phyloP scores from a whole-genome alignment of 2,113 vertebrate genomes.

The Aramus guarauna region DNA sequence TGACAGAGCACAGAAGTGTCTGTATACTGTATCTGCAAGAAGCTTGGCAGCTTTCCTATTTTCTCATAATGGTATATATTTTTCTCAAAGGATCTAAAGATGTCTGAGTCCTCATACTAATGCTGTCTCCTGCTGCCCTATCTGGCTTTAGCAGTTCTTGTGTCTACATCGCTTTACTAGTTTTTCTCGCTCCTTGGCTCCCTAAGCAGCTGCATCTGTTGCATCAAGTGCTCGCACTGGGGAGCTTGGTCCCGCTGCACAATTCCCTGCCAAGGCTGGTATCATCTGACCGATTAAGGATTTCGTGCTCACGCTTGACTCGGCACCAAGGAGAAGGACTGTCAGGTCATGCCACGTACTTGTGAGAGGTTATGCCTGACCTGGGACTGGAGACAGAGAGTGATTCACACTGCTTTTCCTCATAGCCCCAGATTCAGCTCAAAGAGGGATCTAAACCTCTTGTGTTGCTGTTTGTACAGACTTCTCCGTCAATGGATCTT shows the following conservation, averaged over 20 bases:
- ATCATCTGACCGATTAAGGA: background rate
- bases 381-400: background rate
- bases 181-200: background rate
- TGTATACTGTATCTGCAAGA: background rate
- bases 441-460: background rate
- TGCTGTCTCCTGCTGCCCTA: background rate
- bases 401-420: accelerated
- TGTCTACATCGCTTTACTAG: background rate
- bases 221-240: accelerated
- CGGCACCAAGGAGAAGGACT: background rate
- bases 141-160: background rate
- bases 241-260: background rate
- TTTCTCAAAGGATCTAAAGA: background rate
- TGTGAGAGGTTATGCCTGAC: background rate
- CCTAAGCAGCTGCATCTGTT: background rate
- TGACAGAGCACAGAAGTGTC: background rate
- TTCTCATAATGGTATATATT: background rate
- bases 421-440: background rate
- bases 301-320: background rate
- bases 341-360: accelerated
- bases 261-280: accelerated
- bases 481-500: background rate
- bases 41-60: conserved; percentile 18
- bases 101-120: background rate
- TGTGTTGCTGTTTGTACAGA: background rate